Base-by-base conservation (phyloP, 2,888 invertebrate genomes). In the Pseudolycoriella hygida region DNA sequence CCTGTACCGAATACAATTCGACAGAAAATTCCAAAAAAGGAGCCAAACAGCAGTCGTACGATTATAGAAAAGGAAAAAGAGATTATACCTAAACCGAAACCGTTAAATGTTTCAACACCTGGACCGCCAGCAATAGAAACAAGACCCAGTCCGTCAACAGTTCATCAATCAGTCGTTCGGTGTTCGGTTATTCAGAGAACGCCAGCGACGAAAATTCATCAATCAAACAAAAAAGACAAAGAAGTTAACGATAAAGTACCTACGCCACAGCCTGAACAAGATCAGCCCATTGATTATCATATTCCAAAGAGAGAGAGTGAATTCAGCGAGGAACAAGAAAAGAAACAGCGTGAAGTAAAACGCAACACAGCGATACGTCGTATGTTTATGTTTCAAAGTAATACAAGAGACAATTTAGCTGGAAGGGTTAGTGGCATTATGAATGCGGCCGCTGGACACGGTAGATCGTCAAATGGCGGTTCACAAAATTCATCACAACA, bases 271-370 rank as follows among this genome's bases (percentile, higher is more conserved):
- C 80, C 80, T 1, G 80, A 79, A 60, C 81, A 85, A 64, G 87
- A 88, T 49, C 87, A 87, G 55, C 88, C 88, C 0, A 88, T 88
- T 49, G 87, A 88, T 59, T 88, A 88, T 60, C 87, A 79, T 57
- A 83, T 88, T 52, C 87, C 87, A 18, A 86, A 85, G 61, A 76
- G 83, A 56, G 73, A 77, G 49, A 78, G 79, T 6, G 57, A 58
- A 47, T 53, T 56, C 45, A 62, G 61, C 40, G 52, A 55, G 53
- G 54, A 53, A 30, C 57, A 73, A 49, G 83, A 73, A 66, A 77
- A 73, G 53, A 73, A 76, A 58, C 70, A 75, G 17, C 69, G 77
- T 51, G 80, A 80, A 58, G 77, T 79, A 54, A 70, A 80, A 52
- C 66, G 79, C 50, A 74, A 77, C 47, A 77, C 76, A 57, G 74